Base-by-base conservation (phyloP, 1,140 invertebrate genomes). In the Colletes latitarsis region DNA sequence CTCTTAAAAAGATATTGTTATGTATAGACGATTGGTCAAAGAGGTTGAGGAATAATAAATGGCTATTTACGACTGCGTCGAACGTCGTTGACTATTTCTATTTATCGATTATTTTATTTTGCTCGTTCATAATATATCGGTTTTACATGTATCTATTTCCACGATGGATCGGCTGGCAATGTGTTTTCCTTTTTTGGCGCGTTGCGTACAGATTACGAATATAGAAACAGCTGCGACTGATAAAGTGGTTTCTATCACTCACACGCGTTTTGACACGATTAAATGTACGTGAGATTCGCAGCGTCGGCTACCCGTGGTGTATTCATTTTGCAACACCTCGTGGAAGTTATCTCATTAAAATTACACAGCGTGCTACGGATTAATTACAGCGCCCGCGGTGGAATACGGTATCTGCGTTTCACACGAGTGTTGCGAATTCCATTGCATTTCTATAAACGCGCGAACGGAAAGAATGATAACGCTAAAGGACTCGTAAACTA, bases 341-440 rank as follows among this genome's bases (percentile, higher is more conserved):
- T 30, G 30, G 17, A 39, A 55, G 68, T 52, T 55, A 70, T 41
- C 52, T 30, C 17, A 70, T 57, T 70, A 70, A 70, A 70, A 70
- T 70, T 41, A 6, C 68, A 41, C 30, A 70, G 21, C 68, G 6
- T 14, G 17, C 21, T 6, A 3, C 6, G 17, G 15, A 41, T 41
- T 70, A 57, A 70, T 57, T 57, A 5, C 67, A 12, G 39, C 10
- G 52, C 30, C 6, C 43, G 9, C 64, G 9, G 10, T 14, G n/a
- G n/a, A 0, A 21, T 15, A 12, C 10, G 17, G 3, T 10, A 12
- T 10, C 10, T 49, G 10, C 19, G 21, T 43, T 41, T 63, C 43
- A 0, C 3, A 0, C 19, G 52, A 12, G 5, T 8, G 46, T 39
- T 39, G 30, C 17, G 30, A 70, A 57, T 70, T 57, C 30, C 30